Percentiles rank a stretch among this genome's conserved stretches.
Conservation (phyloP, 2,113 vertebrate genomes). For the Archocentrus centrarchus region DNA sequence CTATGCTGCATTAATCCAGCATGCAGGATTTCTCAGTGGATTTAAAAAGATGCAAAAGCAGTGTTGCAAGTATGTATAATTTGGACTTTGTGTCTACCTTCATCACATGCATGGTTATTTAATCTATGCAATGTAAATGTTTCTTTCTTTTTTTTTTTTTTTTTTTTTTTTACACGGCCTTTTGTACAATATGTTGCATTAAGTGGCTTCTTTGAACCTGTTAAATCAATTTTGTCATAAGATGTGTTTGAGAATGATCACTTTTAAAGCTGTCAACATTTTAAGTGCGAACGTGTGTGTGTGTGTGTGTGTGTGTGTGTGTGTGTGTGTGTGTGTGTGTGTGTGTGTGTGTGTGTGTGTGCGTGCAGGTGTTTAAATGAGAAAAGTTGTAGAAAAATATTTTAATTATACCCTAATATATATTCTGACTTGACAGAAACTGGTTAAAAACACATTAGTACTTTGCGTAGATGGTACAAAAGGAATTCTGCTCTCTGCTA, state of each 20-base stretch:
- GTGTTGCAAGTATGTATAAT: conserved; percentile 20
- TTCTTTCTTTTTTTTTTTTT: conserved; percentile 54
- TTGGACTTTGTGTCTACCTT: conserved; percentile 5
- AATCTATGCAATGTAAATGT: conserved; percentile 69
- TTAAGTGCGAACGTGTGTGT: background rate
- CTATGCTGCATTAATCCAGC: conserved; percentile 2
- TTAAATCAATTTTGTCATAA: conserved; percentile 16
- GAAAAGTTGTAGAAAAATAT: conserved; percentile 47
- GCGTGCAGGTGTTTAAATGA: conserved; percentile 20
- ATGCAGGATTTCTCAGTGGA: conserved; percentile 2
- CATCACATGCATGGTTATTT: conserved; percentile 4
- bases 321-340: background rate
- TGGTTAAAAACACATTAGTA: conserved; percentile 44
- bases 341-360: background rate
- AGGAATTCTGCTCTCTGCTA: background rate
- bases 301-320: background rate
- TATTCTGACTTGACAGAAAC: conserved; percentile 23
- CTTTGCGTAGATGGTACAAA: conserved; percentile 25
- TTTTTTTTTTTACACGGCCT: conserved; percentile 56
- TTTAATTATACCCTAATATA: conserved; percentile 68
- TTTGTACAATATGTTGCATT: conserved; percentile 43
- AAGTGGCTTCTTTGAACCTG: conserved; percentile 29
- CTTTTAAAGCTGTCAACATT: conserved; percentile 46
- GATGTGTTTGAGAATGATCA: conserved; percentile 56
- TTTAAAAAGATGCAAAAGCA: conserved; percentile 4